Evolutionary conservation across 2,797 vertebrate species (phyloP).

Genomic region (Pteronotus mesoamericanus): DNA sequence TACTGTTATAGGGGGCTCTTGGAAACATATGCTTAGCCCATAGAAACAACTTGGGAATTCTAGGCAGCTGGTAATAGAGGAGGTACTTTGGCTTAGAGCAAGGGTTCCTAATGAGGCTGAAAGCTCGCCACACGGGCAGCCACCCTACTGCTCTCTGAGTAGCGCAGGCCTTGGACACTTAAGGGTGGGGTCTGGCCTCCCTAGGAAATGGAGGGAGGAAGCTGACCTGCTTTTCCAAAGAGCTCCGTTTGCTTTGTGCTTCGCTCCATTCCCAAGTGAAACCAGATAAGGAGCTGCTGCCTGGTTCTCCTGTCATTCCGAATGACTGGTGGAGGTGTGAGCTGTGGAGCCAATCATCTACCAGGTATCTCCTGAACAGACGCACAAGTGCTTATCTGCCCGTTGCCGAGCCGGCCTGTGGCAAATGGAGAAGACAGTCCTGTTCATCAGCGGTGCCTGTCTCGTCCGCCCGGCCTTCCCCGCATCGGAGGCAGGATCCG

Average conservation of each 20-base stretch:
- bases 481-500: background rate
- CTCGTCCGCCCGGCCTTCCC: background rate
- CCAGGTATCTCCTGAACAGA: conserved; percentile 9
- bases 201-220: background rate
- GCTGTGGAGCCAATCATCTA: conserved; percentile 8
- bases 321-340: background rate
- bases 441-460: background rate
- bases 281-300: background rate
- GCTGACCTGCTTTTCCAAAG: background rate
- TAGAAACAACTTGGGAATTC: background rate
- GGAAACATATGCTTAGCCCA: background rate
- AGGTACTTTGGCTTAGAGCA: background rate
- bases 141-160: background rate
- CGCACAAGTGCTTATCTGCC: background rate
- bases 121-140: background rate
- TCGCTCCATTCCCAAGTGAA: background rate
- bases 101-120: background rate
- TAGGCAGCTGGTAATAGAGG: background rate
- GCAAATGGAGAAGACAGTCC: accelerated
- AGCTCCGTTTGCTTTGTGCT: background rate
- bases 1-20: background rate
- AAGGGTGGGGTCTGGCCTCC: background rate
- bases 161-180: background rate
- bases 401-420: background rate
- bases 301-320: background rate